These are phyloP conservation scores for Hyphantria cunea DNA, from an alignment of 1,140 invertebrate species.

Conservation along the genomic window DNA sequence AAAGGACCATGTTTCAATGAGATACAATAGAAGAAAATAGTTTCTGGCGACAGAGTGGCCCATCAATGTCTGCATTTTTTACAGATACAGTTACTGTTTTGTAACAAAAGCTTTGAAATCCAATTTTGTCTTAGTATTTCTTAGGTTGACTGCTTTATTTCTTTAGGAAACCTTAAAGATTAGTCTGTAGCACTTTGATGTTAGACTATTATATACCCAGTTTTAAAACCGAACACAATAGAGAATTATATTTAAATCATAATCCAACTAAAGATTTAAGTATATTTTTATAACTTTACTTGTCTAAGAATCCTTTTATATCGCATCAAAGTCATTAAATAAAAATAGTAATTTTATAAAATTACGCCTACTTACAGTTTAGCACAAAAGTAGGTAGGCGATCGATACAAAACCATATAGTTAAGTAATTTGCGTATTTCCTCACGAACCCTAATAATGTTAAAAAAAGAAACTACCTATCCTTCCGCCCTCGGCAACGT, in stretches of 20 bases:
- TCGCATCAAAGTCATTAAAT: too few species aligned
- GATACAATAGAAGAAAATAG: slow-evolving; percentile 64
- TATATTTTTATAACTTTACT: too few species aligned
- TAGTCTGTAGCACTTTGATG: too few species aligned
- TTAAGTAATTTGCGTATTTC: slow-evolving; percentile 62
- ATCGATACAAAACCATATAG: slow-evolving; percentile 17
- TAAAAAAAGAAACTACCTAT: slow-evolving; percentile 66
- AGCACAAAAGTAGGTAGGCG: slow-evolving; percentile 22
- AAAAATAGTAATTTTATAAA: slow-evolving; percentile 20
- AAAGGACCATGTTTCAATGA: slow-evolving; percentile 64
- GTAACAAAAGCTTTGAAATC: slow-evolving; percentile 1
- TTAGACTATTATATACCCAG: too few species aligned
- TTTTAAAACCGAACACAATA: too few species aligned
- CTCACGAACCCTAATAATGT: slow-evolving; percentile 59
- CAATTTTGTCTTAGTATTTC: slow-evolving; percentile 3
- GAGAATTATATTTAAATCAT: too few species aligned
- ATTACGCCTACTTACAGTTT: slow-evolving; percentile 9
- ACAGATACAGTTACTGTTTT: slow-evolving; percentile 15
- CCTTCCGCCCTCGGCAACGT: slow-evolving; percentile 74
- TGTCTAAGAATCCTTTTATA: too few species aligned
- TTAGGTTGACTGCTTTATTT: neutral
- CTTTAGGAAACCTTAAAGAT: too few species aligned
- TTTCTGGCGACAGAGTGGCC: slow-evolving; percentile 56
- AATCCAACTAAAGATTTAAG: too few species aligned
- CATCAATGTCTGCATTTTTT: slow-evolving; percentile 26